phyloP scores from a whole-genome alignment of 2,888 invertebrate species.

The Psococerastis gibbosa region DNA sequence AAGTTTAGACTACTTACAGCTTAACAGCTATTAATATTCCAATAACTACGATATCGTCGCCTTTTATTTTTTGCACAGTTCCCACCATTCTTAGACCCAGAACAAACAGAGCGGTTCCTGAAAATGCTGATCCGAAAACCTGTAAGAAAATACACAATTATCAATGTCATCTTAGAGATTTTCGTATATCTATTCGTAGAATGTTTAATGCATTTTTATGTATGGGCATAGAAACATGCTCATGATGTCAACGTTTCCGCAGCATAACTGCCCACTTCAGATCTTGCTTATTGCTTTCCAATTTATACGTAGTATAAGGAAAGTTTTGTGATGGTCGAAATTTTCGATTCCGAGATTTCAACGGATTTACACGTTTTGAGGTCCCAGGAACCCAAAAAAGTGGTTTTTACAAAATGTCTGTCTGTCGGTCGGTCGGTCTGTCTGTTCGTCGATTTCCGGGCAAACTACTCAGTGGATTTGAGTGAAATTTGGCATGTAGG shows the following conservation, averaged over 20 bases:
- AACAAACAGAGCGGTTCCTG: slow-evolving; percentile 76
- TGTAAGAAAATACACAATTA: slow-evolving; percentile 24
- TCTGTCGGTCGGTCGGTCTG: too few relatives aligned
- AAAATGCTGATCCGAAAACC: slow-evolving; percentile 73
- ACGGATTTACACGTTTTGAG: too few relatives aligned
- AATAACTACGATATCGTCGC: slow-evolving; percentile 62
- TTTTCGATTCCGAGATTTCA: too few relatives aligned
- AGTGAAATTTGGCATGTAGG: too few relatives aligned
- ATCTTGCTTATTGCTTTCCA: too few relatives aligned
- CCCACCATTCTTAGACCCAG: slow-evolving; percentile 87
- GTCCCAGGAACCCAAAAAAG: too few relatives aligned
- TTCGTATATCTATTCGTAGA: neutral
- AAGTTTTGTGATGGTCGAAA: too few relatives aligned
- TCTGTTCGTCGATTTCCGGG: too few relatives aligned
- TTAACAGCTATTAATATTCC: slow-evolving; percentile 78
- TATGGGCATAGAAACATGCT: slow-evolving; percentile 2
- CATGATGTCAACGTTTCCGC: neutral
- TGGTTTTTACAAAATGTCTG: too few relatives aligned
- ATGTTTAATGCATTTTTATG: neutral
- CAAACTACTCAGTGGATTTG: too few relatives aligned
- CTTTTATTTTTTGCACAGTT: slow-evolving; percentile 57
- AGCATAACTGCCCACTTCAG: slow-evolving; percentile 16
- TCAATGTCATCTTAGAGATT: slow-evolving; percentile 12
- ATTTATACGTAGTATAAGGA: too few relatives aligned
- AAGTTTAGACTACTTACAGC: slow-evolving; percentile 49